Evolutionary conservation across 2,797 vertebrate species (phyloP), one percentile per base, ranked within the genome.

Genomic region (Tympanoctomys barrerae): DNA sequence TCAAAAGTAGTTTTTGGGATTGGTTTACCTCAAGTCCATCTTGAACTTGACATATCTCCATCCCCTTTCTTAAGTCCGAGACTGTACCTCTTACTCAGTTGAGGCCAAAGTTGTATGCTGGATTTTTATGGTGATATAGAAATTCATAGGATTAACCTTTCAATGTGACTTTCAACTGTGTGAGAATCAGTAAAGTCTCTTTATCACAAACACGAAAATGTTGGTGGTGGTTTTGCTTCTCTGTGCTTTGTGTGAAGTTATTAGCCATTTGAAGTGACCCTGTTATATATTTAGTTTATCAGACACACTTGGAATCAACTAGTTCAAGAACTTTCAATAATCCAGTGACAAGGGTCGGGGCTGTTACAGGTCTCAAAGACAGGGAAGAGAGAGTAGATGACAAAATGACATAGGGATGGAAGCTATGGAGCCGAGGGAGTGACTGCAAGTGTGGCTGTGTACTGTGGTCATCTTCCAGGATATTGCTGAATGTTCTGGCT

Each of bases 361-460:
- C 1, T 31, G 36, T 31, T 16, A 7, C 21, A 66, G 4, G 8
- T 19, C 6, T 6, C 0, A 5, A 64, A 80, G 11, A 14, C 14
- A 21, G 31, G 28, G 12, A 57, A 42, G 3, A 62, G 12, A 46
- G 2, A 33, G 33, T 0, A 19, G 11, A 54, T 54, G 26, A 12
- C 18, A 31, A 13, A 8, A 24, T 61, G 18, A 33, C 31, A 49
- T 31, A 14, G 3, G 5, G 7, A 8, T 14, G 31, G 54, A 36
- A 21, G 1, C 42, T 54, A 1, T n/a, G 33, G 26, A 52, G 7
- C 7, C 9, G 4, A 33, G 8, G 26, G 13, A 64, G 2, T 59
- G 6, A 57, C 2, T 62, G 9, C 18, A 31, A 61, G 7, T 21
- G 21, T n/a, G 21, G 87, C 0, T 21, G 1, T 24, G 1, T 1